Conservation (phyloP, 2,113 vertebrate genomes). For the Leucoraja erinaceus region DNA sequence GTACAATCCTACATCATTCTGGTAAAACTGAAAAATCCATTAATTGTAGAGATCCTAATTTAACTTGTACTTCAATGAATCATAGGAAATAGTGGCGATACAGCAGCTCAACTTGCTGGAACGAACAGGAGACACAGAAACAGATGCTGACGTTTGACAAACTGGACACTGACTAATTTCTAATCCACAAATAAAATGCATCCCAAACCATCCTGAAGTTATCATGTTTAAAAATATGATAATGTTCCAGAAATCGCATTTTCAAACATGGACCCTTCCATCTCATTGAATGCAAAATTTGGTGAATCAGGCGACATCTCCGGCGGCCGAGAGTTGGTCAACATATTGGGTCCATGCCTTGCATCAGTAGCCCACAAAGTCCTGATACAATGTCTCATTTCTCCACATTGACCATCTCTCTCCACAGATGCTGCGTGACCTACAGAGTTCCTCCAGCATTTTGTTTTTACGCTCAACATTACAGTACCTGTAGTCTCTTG, state of each 20-base stretch:
- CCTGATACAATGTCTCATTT: too few relatives aligned
- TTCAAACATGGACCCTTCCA: too few relatives aligned
- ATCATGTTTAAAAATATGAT: not conserved
- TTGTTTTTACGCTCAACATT: too few relatives aligned
- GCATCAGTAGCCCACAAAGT: too few relatives aligned
- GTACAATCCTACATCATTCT: not conserved
- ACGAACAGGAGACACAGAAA: not conserved
- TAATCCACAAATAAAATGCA: not conserved
- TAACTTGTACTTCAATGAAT: slow-evolving; percentile 4
- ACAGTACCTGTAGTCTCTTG: too few relatives aligned
- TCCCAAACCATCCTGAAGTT: not conserved
- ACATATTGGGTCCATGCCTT: too few relatives aligned
- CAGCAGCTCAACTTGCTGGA: slow-evolving; percentile 7
- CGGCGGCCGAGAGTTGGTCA: too few relatives aligned
- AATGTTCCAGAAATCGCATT: not conserved
- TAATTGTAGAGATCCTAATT: not conserved
- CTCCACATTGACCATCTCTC: too few relatives aligned
- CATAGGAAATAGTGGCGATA: not conserved
- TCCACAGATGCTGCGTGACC: too few relatives aligned
- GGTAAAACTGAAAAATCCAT: not conserved
- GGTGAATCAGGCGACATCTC: too few relatives aligned
- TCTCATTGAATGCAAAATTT: not conserved
- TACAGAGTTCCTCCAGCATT: too few relatives aligned
- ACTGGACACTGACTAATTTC: not conserved
- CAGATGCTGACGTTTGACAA: not conserved